These are phyloP conservation scores for Antheraea yamamai DNA, from an alignment of 2,888 invertebrate genomes.

Conservation along the genomic window DNA sequence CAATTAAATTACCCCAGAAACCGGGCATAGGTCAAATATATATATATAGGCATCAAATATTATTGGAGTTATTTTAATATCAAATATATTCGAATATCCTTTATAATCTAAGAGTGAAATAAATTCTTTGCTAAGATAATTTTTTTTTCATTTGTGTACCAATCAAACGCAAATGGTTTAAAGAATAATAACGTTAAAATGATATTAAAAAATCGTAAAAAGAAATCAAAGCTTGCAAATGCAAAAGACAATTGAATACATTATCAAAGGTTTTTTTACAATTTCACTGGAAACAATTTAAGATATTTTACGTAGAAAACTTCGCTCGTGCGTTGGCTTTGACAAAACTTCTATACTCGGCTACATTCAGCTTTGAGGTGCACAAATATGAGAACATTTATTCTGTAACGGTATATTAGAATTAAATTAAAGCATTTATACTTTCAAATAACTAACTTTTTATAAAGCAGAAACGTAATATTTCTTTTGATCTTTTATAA, in stretches of 20 bases:
- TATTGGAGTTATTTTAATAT: no score
- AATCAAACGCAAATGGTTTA: no score
- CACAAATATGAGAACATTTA: conserved; percentile 26
- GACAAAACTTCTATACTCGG: conserved; percentile 45
- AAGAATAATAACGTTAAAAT: not conserved
- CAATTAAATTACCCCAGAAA: no score
- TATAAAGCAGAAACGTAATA: no score
- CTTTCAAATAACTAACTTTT: not conserved
- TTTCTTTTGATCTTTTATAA: no score
- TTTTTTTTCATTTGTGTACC: no score
- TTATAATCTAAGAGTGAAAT: no score
- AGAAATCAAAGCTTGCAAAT: conserved; percentile 21
- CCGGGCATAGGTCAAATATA: no score
- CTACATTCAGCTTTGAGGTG: conserved; percentile 41
- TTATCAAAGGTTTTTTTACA: conserved; percentile 34
- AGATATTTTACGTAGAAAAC: conserved; percentile 41
- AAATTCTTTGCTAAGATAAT: no score
- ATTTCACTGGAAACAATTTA: conserved; percentile 40
- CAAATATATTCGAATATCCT: no score
- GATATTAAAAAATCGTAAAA: not conserved
- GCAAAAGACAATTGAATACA: conserved; percentile 26
- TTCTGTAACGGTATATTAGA: conserved; percentile 16
- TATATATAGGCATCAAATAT: no score
- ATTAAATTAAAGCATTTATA: not conserved
- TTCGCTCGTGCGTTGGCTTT: conserved; percentile 44